Percentiles rank a stretch among this genome's conserved stretches.
These are phyloP conservation scores for Brachyhypopomus gauderio DNA, from an alignment of 2,113 vertebrate genomes.

Conservation along the genomic window DNA sequence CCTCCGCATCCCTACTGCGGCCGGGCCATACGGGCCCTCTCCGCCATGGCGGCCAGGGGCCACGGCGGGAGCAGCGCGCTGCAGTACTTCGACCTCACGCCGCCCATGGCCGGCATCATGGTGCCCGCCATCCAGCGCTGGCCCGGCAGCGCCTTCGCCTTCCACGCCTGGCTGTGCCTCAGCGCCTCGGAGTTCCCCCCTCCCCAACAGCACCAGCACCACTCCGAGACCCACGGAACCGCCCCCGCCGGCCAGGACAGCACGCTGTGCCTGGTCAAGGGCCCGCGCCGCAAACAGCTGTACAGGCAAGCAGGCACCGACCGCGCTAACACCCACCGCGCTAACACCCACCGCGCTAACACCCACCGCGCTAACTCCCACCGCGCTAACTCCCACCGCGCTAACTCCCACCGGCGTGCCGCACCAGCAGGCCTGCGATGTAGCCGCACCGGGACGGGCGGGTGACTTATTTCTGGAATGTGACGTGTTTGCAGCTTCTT, in stretches of 20 bases:
- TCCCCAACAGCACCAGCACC: slow-evolving; percentile 50
- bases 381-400: too few species aligned
- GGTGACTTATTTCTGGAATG: too few species aligned
- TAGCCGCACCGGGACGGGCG: too few species aligned
- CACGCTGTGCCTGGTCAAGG: slow-evolving; percentile 69
- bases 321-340: too few species aligned
- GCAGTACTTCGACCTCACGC: slow-evolving; percentile 90
- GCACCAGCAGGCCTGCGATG: too few species aligned
- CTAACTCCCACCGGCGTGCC: too few species aligned
- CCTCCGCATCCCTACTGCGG: slow-evolving; percentile 71
- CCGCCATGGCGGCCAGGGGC: slow-evolving; percentile 82
- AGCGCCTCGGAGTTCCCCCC: slow-evolving; percentile 67
- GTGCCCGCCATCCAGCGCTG: slow-evolving; percentile 91
- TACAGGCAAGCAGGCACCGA: slow-evolving; percentile 81
- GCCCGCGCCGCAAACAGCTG: slow-evolving; percentile 89
- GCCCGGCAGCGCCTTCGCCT: slow-evolving; percentile 88
- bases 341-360: too few species aligned
- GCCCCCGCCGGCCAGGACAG: slow-evolving; percentile 12
- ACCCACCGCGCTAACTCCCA: too few species aligned
- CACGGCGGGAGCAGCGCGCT: slow-evolving; percentile 78
- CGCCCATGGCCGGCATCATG: slow-evolving; percentile 96
- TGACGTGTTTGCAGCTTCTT: slow-evolving; percentile 81
- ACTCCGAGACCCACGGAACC: slow-evolving; percentile 47
- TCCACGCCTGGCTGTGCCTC: slow-evolving; percentile 94
- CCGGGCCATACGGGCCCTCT: slow-evolving; percentile 79